Base-by-base conservation (phyloP, 2,113 vertebrate species). In the Megatriorchis doriae region DNA sequence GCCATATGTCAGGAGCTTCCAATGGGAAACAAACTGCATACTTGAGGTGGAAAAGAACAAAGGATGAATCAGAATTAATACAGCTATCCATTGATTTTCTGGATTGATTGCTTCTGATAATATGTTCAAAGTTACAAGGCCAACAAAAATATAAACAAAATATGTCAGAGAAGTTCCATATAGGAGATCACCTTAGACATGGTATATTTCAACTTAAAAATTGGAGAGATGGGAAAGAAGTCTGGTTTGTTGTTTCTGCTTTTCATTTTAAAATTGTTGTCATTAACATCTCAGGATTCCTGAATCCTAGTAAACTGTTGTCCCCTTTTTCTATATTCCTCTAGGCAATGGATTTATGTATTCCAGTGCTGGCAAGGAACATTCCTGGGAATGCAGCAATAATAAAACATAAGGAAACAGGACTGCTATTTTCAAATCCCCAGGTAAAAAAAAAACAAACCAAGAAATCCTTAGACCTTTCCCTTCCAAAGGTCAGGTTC, bases 331-430 rank as follows among this genome's bases (percentile, higher is more conserved):
- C 11, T 13, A 0, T 10, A 3, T 67, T 53, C 42, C 53, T 77
- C 40, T 71, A 99, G 99, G 99, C 99, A n/a, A 99, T 99, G 99
- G 98, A 99, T 94, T 97, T 99, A 65, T 96, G 96, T 2, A 83
- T 98, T 3, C 99, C 99, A 1, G 99, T 99, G 78, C 88, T 99
- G 96, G 99, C 98, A 29, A 98, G 99, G 94, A 96, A 99, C 96
- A 98, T 99, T 82, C 98, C 99, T 3, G 99, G 99, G 56, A 99
- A 99, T 9, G 97, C 98, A 31, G 98, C 99, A 3, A 84, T 99
- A 58, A 97, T 99, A 48, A 86, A 85, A 9, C 99, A 99, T 21
- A 97, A 97, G 88, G 94, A 98, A 50, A 99, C 98, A 4, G 99
- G 99, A 11, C 97, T 99, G 74, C 97, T 99, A 3, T 99, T 98